Evolutionary conservation across 2,888 invertebrate species (phyloP), one percentile per base, ranked within the genome.

Genomic region (Chrysolina haemoptera): DNA sequence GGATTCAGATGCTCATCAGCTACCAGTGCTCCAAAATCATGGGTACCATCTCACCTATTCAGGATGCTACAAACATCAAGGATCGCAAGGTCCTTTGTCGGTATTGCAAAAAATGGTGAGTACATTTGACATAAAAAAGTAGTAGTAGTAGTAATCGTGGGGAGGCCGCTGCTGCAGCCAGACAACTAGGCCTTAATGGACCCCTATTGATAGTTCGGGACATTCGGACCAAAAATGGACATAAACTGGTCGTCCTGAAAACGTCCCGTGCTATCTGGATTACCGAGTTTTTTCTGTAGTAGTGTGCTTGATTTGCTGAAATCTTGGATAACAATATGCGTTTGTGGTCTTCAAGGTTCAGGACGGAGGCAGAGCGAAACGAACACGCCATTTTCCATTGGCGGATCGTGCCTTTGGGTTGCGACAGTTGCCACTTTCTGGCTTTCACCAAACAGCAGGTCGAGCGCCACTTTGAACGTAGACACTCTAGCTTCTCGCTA

Each of bases 311-410:
- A 8, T 35, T 6, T 35, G 35, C 35, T 35, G 4, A 8, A 35
- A 35, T 0, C 35, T 35, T 35, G 6, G 35, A 6, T 35, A 35
- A 8, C 35, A 8, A 35, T 35, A 35, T 35, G 35, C 4, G 6
- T 35, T 35, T 35, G 35, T 35, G 35, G 4, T 35, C 8, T 35
- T 35, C 16, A 66, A 82, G 81, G 72, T 82, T 78, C 70, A 78
- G 79, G 77, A 68, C 83, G 62, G 55, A 71, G 6, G 79, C 80
- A 16, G 81, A 83, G 14, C 67, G 89, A n/a, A 85, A 84, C 16
- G 84, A 86, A 59, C 91, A 91, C 79, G 82, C 88, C 8, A 82
- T 88, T 43, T 83, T 86, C 3, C 91, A 91, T 81, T 90, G 88
- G 86, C 85, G 86, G 5, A 78, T 89, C 10, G 89, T 89, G 74